Conservation (phyloP, 2,113 vertebrate genomes). For the Ciconia stormi region DNA sequence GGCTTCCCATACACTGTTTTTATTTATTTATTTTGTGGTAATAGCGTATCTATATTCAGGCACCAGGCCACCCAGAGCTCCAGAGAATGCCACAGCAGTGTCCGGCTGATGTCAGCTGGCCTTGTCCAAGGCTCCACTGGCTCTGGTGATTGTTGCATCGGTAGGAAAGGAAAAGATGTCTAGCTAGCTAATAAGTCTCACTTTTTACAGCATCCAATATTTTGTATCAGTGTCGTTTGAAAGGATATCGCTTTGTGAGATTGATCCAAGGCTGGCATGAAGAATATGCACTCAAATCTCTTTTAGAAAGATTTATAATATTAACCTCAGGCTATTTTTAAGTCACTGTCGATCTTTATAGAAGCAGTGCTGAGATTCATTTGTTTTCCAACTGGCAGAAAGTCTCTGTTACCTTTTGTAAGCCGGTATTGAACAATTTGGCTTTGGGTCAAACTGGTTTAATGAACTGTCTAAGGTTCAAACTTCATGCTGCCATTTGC, state of each 20-base stretch:
- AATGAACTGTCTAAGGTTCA: constrained; percentile 65
- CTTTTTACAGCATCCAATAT: constrained; percentile 61
- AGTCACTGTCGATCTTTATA: constrained; percentile 77
- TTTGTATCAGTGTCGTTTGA: constrained; percentile 71
- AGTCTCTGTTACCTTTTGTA: constrained; percentile 76
- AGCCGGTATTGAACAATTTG: constrained; percentile 74
- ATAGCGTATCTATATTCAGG: not conserved
- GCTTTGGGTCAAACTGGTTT: constrained; percentile 75
- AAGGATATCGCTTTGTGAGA: constrained; percentile 71
- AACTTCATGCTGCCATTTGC: constrained; percentile 56
- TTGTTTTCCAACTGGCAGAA: constrained; percentile 76
- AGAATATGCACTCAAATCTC: constrained; percentile 79
- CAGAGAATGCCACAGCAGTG: not conserved
- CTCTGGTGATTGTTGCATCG: not conserved
- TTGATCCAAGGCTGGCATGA: constrained; percentile 76
- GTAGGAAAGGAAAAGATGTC: constrained; percentile 14
- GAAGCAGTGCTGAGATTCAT: constrained; percentile 75
- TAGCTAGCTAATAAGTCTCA: constrained; percentile 38
- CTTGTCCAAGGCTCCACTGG: not conserved
- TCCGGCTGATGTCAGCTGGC: not conserved
- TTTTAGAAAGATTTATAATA: constrained; percentile 84
- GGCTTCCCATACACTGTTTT: not conserved
- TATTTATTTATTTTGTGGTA: not conserved
- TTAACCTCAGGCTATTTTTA: constrained; percentile 82
- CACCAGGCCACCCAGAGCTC: not conserved